Conservation (phyloP, 2,888 invertebrate genomes). For the Drosophila falleni region DNA sequence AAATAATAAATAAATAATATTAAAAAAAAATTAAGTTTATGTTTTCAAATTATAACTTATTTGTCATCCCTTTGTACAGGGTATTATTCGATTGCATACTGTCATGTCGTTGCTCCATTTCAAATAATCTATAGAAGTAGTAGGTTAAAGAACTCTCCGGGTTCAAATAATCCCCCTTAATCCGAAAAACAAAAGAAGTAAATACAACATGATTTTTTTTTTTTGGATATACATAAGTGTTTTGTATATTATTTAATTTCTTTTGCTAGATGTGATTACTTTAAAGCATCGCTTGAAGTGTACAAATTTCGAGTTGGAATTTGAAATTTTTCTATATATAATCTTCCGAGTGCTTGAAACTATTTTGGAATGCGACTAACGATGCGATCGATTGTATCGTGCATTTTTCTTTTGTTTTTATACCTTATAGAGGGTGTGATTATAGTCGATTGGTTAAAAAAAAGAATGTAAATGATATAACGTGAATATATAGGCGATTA, state of each 20-base stretch:
- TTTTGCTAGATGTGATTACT: constrained; percentile 30
- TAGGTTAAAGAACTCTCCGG: constrained; percentile 1
- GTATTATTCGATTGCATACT: neutral
- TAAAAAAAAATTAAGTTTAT: no score
- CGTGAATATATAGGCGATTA: constrained; percentile 20
- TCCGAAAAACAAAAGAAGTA: neutral
- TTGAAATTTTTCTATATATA: neutral
- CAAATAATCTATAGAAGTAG: neutral
- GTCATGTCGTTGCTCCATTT: neutral
- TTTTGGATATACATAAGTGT: constrained; percentile 22
- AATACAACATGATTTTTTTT: neutral
- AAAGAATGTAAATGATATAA: constrained; percentile 8
- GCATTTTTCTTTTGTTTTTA: neutral
- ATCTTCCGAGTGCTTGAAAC: constrained; percentile 12
- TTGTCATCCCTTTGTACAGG: neutral
- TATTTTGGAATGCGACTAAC: constrained; percentile 44
- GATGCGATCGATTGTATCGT: constrained; percentile 48
- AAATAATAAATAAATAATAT: no score
- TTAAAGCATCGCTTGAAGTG: neutral
- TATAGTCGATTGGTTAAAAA: neutral
- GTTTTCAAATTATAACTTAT: neutral
- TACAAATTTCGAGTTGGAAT: constrained; percentile 4
- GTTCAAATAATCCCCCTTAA: neutral
- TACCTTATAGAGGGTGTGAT: constrained; percentile 1
- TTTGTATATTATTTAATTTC: constrained; percentile 37